These are phyloP conservation scores for Neria commutata DNA, from an alignment of 2,888 invertebrate species.

Conservation along the genomic window DNA sequence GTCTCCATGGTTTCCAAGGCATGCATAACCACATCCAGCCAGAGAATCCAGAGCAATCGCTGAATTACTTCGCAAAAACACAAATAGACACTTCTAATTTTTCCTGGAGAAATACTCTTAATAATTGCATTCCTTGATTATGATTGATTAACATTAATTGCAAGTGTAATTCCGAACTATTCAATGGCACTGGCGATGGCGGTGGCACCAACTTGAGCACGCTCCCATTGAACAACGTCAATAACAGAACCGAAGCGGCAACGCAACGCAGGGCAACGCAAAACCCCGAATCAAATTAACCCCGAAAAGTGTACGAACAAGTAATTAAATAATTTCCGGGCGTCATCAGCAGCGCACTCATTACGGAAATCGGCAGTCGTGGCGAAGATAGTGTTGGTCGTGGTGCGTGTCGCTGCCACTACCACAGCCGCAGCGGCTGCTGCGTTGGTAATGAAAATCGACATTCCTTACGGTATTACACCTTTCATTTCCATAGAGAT, in stretches of 20 bases:
- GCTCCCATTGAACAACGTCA: conserved; percentile 1
- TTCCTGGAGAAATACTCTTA: no score
- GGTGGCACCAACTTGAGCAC: not conserved
- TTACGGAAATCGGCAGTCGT: no score
- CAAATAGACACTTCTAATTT: no score
- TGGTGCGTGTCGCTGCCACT: no score
- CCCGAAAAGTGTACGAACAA: not conserved
- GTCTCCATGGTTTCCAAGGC: no score
- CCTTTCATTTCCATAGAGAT: conserved; percentile 26
- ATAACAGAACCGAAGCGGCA: no score
- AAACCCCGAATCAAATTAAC: conserved; percentile 4
- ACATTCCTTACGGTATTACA: conserved; percentile 38
- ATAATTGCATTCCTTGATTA: conserved; percentile 1
- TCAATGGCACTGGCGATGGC: no score
- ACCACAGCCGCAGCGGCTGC: not conserved
- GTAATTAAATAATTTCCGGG: not conserved
- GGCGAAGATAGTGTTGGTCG: not conserved
- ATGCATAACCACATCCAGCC: no score
- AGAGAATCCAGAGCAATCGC: no score
- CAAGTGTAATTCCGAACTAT: not conserved
- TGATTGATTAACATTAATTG: not conserved
- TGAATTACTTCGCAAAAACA: no score
- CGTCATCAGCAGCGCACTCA: not conserved
- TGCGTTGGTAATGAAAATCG: conserved; percentile 38
- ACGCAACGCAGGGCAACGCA: no score